These are phyloP conservation scores for Microcebus griseorufus DNA, from an alignment of 2,113 vertebrate species.

Conservation along the genomic window DNA sequence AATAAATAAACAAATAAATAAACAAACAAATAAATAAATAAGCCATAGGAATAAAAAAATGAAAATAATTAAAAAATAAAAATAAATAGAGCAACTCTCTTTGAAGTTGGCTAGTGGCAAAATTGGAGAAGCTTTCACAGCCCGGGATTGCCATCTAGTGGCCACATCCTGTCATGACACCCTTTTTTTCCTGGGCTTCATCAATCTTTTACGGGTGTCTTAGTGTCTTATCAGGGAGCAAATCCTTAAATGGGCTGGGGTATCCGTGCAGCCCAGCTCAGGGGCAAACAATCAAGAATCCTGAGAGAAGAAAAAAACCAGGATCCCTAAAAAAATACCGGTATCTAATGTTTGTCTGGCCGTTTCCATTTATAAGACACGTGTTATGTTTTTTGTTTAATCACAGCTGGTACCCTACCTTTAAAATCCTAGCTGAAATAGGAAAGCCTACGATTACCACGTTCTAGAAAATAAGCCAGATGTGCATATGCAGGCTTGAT, in stretches of 20 bases:
- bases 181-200: background rate
- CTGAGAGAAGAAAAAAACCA: background rate
- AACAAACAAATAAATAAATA: too few relatives aligned
- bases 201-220: background rate
- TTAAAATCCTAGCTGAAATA: constrained; percentile 16
- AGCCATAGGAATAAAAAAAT: too few relatives aligned
- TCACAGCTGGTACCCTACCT: background rate
- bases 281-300: background rate
- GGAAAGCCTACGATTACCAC: background rate
- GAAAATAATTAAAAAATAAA: too few relatives aligned
- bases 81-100: background rate
- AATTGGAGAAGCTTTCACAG: constrained; percentile 63
- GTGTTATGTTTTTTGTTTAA: constrained; percentile 11
- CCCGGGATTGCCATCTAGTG: constrained; percentile 84
- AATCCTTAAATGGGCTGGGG: background rate
- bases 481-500: background rate
- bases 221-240: background rate
- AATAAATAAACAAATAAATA: too few relatives aligned
- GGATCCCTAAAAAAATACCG: constrained; percentile 34
- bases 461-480: constrained; percentile 1
- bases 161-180: constrained; percentile 8
- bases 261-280: background rate
- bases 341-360: background rate
- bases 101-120: background rate
- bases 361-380: background rate